phyloP scores from a whole-genome alignment of 2,113 vertebrate species.

The Steatornis caripensis region DNA sequence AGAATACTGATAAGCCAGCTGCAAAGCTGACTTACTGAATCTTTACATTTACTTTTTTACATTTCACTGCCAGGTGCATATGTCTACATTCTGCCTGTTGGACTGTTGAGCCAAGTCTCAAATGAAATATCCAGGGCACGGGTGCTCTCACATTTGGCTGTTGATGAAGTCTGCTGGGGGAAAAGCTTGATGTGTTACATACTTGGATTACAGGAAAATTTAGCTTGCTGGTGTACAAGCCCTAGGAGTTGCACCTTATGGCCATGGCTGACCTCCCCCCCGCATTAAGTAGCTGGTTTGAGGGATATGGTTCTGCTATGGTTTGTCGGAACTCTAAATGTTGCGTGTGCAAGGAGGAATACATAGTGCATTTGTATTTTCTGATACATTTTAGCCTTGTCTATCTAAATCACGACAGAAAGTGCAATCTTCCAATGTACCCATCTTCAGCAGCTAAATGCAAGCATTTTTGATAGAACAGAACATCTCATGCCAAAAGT shows the following conservation, averaged over 20 bases:
- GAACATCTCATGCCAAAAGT: neutral
- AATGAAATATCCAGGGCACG: neutral
- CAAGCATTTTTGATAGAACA: neutral
- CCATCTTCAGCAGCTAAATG: neutral
- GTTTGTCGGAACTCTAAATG: neutral
- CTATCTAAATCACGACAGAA: neutral
- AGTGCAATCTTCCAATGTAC: neutral
- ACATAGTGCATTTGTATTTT: neutral
- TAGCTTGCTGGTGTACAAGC: neutral
- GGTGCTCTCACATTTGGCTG: neutral
- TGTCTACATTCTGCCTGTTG: neutral
- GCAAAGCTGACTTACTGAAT: neutral
- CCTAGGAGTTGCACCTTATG: neutral
- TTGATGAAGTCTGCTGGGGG: neutral
- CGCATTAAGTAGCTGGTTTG: neutral
- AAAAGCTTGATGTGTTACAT: accelerated
- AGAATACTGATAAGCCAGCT: neutral
- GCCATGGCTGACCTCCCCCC: neutral
- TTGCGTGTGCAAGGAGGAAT: neutral
- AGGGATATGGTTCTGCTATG: neutral
- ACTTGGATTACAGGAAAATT: neutral
- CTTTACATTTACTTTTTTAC: neutral
- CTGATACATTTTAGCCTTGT: neutral
- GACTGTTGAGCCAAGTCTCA: neutral
- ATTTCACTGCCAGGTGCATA: neutral